These are phyloP conservation scores for Lepidurus packardi DNA, from an alignment of 1,140 invertebrate genomes.

Conservation along the genomic window DNA sequence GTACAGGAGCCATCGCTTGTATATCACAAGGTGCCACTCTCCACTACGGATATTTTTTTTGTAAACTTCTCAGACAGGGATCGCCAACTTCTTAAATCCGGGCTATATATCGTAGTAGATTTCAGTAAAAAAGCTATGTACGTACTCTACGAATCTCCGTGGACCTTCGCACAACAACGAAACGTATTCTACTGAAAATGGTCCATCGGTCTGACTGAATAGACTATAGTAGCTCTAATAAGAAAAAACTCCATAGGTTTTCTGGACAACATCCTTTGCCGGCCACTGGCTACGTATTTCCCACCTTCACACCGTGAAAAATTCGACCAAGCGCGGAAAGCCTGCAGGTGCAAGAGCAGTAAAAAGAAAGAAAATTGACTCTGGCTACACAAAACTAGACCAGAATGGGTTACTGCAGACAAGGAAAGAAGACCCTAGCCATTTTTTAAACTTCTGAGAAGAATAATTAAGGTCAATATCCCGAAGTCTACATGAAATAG, in stretches of 20 bases:
- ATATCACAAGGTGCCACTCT: neutral
- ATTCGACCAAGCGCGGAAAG: neutral
- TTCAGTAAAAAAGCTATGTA: too few relatives aligned
- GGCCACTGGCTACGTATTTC: neutral
- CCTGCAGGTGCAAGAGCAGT: neutral
- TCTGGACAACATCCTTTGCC: neutral
- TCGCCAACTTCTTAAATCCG: neutral
- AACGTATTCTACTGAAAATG: constrained; percentile 4
- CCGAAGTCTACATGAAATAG: too few relatives aligned
- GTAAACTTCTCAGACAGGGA: neutral
- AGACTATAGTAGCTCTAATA: neutral
- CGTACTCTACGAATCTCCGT: too few relatives aligned
- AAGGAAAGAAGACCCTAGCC: neutral
- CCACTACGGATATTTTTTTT: neutral
- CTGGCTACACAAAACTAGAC: neutral
- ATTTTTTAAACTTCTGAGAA: neutral
- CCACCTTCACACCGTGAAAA: neutral
- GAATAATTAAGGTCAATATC: neutral
- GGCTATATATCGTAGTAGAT: too few relatives aligned
- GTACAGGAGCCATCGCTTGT: neutral
- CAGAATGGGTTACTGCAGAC: neutral
- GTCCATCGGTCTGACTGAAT: neutral
- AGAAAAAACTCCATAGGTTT: neutral
- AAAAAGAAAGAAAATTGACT: neutral
- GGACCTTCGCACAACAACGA: neutral